These are phyloP conservation scores for Synanceia verrucosa DNA, from an alignment of 2,797 vertebrate genomes.

Conservation along the genomic window DNA sequence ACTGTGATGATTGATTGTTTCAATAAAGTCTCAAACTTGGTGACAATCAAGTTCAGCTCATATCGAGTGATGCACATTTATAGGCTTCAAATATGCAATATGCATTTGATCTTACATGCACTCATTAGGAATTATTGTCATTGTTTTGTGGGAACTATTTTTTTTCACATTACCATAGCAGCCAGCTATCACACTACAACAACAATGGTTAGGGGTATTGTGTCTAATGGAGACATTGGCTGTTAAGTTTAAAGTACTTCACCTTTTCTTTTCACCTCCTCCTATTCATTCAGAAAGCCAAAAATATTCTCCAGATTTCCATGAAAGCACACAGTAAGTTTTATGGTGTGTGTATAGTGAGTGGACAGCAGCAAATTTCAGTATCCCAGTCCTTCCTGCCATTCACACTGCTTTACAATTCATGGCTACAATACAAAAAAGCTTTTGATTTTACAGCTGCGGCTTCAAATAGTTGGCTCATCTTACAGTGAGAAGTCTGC, in stretches of 20 bases:
- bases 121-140: neutral
- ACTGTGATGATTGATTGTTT: constrained; percentile 19
- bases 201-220: too few relatives aligned
- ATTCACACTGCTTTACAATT: constrained; percentile 6
- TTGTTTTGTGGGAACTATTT: too few relatives aligned
- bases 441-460: constrained; percentile 17
- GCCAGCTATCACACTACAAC: neutral
- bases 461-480: constrained; percentile 15
- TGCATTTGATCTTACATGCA: neutral
- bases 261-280: neutral
- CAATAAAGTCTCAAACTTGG: constrained; percentile 6
- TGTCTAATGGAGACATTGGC: neutral
- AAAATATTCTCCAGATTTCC: neutral
- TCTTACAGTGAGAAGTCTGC: constrained; percentile 18
- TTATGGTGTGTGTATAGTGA: neutral
- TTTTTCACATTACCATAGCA: neutral
- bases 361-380: neutral
- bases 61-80: neutral
- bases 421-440: neutral
- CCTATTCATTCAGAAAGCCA: neutral
- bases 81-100: neutral
- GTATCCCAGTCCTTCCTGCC: neutral
- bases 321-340: neutral
- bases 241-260: neutral
- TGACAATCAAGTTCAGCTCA: neutral